Evolutionary conservation across 2,888 invertebrate genomes (phyloP), one percentile per base, ranked within the genome.

Genomic region (Diaprepes abbreviatus): DNA sequence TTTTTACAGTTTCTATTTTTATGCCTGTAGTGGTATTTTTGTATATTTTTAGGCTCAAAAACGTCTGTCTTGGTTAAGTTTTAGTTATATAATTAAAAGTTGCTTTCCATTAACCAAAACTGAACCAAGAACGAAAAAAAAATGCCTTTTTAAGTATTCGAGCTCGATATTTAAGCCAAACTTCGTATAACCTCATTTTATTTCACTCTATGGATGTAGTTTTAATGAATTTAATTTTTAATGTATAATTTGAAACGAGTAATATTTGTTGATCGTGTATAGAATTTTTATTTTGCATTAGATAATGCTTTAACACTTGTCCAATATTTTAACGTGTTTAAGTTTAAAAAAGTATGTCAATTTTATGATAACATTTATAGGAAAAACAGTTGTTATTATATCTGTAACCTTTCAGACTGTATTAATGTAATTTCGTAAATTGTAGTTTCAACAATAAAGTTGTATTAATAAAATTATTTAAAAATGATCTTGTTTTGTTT

Each of bases 321-420:
- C 45, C 45, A 19, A 12, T 69, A 68, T 57, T 58, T 74, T 73
- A 68, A 71, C 55, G 50, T 71, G 72, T 72, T 70, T 75, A 71
- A 52, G 71, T 28, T 33, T 72, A 58, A 66, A n/a, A 66, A 54
- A 73, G 74, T 71, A 70, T 66, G 76, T 76, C 75, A 76, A 75
- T 76, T 75, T 74, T 75, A 74, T 73, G 60, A 62, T 75, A 74
- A 68, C 67, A 62, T 55, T 55, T 59, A 52, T 60, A 43, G 38
- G 24, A 7, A 54, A 50, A 21, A 35, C 19, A 48, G 19, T 52
- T 60, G 40, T 60, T 60, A 36, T 36, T 66, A 73, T 74, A 74
- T 74, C 74, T 76, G 76, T 79, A 79, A 77, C 75, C 76, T 73
- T 78, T 21, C 78, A 79, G 79, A 79, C 79, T 78, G 78, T 75